Conservation (phyloP, 2,888 invertebrate species). For the Eristalis intricaria region DNA sequence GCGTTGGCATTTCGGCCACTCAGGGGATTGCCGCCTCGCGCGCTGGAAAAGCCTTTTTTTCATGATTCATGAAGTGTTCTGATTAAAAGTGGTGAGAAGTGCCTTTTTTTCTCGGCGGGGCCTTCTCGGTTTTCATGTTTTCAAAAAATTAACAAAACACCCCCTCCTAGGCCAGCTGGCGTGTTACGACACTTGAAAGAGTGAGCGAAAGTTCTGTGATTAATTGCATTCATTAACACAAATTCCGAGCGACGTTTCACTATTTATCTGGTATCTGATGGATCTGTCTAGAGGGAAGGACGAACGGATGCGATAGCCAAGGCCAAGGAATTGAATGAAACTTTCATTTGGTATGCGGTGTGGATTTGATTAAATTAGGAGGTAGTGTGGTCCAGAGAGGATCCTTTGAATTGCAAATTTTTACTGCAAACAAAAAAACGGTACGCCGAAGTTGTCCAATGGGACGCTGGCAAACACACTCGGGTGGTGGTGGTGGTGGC, state of each 20-base stretch:
- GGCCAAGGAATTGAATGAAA: not conserved
- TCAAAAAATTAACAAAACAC: constrained; percentile 19
- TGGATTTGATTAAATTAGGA: constrained; percentile 8
- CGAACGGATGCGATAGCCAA: not conserved
- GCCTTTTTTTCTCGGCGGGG: not conserved
- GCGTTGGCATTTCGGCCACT: constrained; percentile 20
- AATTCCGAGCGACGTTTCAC: constrained; percentile 4
- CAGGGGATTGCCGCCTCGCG: constrained; percentile 17
- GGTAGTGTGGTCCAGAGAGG: not conserved
- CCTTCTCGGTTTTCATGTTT: constrained; percentile 3
- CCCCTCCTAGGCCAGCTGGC: not conserved
- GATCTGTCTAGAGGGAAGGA: not conserved
- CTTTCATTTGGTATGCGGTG: not conserved
- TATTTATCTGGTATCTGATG: not conserved
- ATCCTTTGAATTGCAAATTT: not conserved
- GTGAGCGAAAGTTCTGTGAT: not conserved
- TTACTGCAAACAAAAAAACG: not conserved
- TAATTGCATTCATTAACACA: constrained; percentile 23
- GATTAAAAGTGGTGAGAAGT: not conserved
- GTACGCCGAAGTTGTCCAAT: not conserved
- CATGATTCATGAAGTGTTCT: constrained; percentile 24
- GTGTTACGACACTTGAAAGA: not conserved
- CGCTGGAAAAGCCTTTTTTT: not conserved
- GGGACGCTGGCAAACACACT: not conserved
- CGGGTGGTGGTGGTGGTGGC: not conserved